Evolutionary conservation across 2,797 vertebrate species (phyloP), one percentile per base, ranked within the genome.

Genomic region (Gobio occitaniae): DNA sequence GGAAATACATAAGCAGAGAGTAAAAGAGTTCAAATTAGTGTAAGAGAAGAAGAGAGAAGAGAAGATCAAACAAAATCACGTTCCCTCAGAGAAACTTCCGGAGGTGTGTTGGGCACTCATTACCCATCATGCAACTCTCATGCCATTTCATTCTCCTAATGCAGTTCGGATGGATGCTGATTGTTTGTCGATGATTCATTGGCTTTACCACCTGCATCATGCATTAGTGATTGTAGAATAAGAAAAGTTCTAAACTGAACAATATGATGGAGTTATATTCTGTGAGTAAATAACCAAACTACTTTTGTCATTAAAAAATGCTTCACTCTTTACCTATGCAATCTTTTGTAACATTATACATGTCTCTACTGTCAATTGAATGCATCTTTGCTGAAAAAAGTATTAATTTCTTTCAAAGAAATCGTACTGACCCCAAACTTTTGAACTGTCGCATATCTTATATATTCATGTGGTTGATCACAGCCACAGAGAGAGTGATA

Each of bases 1-100:
- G 94, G 95, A 94, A 94, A 93, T 93, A 92, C 95, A 92, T 93
- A 95, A 91, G 93, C 93, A 95, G 95, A 96, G 94, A 96, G 96
- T 85, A 56, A 87, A 95, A 97, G 94, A 97, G 96, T 87, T 82
- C 90, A 88, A 94, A 93, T 98, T 98, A 99, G 96, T 91, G 38
- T 56, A 80, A 79, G 72, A 85, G 71, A 69, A 82, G 54, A 82
- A 61, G 29, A 78, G 17, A 69, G 70, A 84, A 72, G 54, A 65
- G 52, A 50, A 79, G 77, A 52, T 74, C 44, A 63, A 82, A 63
- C 47, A 71, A 59, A 80, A 21, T 17, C 36, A 77, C 3, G 41
- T 36, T 78, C 75, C 66, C 66, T 78, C 10, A 68, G 16, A 29
- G 38, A 56, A 86, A 80, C 72, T 71, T 82, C 59, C 36, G 65